Evolutionary conservation across 2,888 invertebrate species (phyloP).

Genomic region (Archips xylosteana): DNA sequence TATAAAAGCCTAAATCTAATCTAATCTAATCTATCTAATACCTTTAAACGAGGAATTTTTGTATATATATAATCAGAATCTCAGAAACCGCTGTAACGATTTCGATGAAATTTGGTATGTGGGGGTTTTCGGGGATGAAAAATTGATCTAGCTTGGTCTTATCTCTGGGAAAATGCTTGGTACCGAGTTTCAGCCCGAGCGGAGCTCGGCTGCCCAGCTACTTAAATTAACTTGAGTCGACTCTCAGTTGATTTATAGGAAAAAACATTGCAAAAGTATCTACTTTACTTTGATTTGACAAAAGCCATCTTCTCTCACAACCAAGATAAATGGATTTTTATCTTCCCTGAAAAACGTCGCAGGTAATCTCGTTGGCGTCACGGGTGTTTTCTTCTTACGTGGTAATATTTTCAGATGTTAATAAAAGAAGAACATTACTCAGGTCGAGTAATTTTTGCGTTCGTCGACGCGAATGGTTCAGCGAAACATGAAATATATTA

Average conservation of each 20-base stretch:
- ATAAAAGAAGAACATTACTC: conserved; percentile 69
- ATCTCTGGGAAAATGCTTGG: too few relatives aligned
- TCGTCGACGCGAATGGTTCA: conserved; percentile 43
- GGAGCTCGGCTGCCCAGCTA: too few relatives aligned
- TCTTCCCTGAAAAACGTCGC: conserved; percentile 58
- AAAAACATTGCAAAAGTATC: conserved; percentile 43
- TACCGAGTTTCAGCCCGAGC: too few relatives aligned
- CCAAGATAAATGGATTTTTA: conserved; percentile 60
- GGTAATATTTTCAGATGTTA: conserved; percentile 69
- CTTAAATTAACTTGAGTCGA: background rate
- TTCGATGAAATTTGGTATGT: too few relatives aligned
- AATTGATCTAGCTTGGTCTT: too few relatives aligned
- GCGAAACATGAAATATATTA: conserved; percentile 4
- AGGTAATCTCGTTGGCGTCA: conserved; percentile 65
- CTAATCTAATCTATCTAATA: too few relatives aligned
- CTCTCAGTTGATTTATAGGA: conserved; percentile 14
- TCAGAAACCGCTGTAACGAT: too few relatives aligned
- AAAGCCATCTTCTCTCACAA: conserved; percentile 50
- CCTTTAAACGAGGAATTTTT: too few relatives aligned
- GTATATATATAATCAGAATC: too few relatives aligned
- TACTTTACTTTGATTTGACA: conserved; percentile 50
- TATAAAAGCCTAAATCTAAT: background rate
- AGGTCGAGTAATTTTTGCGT: conserved; percentile 62
- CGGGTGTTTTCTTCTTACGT: conserved; percentile 57
- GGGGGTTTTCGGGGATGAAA: too few relatives aligned